Base-by-base conservation (phyloP, 2,797 vertebrate species). In the Sebastes aleutianus region DNA sequence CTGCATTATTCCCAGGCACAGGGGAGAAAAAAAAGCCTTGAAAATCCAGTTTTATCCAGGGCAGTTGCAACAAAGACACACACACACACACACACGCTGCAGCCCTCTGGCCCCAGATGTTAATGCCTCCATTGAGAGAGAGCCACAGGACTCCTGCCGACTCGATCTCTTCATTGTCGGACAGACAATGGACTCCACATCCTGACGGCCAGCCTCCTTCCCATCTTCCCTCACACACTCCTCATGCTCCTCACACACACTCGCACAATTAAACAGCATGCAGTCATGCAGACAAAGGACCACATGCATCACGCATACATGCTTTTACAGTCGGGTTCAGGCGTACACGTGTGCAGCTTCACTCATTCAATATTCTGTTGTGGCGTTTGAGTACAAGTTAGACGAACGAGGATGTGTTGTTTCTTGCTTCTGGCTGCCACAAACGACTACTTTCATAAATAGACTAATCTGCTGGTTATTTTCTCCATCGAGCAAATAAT, bases 151-250 rank as follows among this genome's bases (percentile, higher is more conserved):
- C 93, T 94, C 93, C 94, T 93, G 92, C 92, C 71, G 91, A 84
- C 91, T 84, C 77, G 70, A 95, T 94, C 92, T 95, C 93, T 93
- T 94, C 88, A 95, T 96, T 96, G 95, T 96, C 70, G n/a, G 32
- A 58, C 75, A 85, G 86, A 96, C 95, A 96, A 96, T 95, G 79
- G 92, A 85, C 84, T 91, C 80, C 89, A 93, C 93, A 94, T 95
- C 92, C 90, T 92, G 80, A 88, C 66, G 20, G 66, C 82, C 87
- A 56, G 76, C 83, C 86, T 91, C 86, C 86, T 89, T 88, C 80
- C 89, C 86, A 86, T 89, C 86, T 78, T 80, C 78, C 77, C 79
- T 84, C 83, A 50, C 80, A 78, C 83, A 65, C 74, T 43, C 71
- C 73, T 71, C 74, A 59, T 74, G 68, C 70, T 79, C 68, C 85